Conservation (phyloP, 2,113 vertebrate species). For the Gobiocypris rarus region DNA sequence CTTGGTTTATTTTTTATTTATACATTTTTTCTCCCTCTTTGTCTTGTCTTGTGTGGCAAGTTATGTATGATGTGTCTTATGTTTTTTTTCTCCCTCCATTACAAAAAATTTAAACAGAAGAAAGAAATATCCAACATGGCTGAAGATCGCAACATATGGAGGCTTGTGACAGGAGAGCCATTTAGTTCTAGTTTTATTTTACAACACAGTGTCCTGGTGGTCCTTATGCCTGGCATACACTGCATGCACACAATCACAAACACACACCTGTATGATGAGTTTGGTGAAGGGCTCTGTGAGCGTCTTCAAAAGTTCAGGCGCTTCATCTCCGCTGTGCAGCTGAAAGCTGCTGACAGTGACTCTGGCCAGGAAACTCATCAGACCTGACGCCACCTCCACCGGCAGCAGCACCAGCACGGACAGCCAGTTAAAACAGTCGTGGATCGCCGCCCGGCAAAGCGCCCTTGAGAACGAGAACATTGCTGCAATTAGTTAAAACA, state of each 20-base stretch:
- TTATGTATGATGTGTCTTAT: too few species aligned
- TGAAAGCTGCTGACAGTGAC: slow-evolving; percentile 81
- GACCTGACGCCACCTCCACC: slow-evolving; percentile 81
- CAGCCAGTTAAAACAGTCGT: slow-evolving; percentile 95
- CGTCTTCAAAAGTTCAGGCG: slow-evolving; percentile 87
- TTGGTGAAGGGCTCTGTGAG: slow-evolving; percentile 90
- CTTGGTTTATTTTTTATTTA: too few species aligned
- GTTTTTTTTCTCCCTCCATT: too few species aligned
- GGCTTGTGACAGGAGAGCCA: too few species aligned
- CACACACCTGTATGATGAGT: slow-evolving; percentile 84
- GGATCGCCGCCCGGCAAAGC: slow-evolving; percentile 89
- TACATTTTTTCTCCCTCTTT: too few species aligned
- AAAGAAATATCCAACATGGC: too few species aligned
- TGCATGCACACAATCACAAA: background rate
- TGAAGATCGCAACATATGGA: too few species aligned
- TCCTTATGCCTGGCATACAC: too few species aligned
- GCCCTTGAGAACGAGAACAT: slow-evolving; percentile 71
- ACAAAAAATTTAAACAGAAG: too few species aligned
- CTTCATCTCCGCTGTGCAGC: slow-evolving; percentile 79
- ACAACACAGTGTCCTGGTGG: background rate
- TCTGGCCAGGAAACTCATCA: slow-evolving; percentile 75
- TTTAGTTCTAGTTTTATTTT: too few species aligned
- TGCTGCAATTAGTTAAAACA: too few species aligned
- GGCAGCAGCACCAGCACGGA: slow-evolving; percentile 90
- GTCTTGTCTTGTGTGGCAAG: too few species aligned